Evolutionary conservation across 1,140 invertebrate species (phyloP), one percentile per base, ranked within the genome.

Genomic region (Psilanteris sp.): DNA sequence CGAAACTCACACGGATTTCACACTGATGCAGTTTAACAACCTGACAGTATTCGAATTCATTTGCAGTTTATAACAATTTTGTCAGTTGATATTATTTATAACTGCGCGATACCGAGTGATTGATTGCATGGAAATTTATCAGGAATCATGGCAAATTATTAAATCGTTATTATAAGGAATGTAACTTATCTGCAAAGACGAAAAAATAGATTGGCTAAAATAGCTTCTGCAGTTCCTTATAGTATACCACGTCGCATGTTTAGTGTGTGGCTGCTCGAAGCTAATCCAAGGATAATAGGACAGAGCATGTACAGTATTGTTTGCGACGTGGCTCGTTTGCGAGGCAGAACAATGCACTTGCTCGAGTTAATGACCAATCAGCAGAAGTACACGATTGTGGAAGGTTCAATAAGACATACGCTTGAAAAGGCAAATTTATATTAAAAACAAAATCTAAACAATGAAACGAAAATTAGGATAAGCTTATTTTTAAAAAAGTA

Each of bases 351-450:
- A 85, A 85, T 83, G 36, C 62, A 71, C 54, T 66, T 50, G 70
- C 54, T 77, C 50, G 41, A 79, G 77, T 83, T 81, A 85, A 83
- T 80, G 80, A 83, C 71, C 78, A 80, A 83, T 82, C 78, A 78
- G 27, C 48, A 61, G 67, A 77, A 72, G 44, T 64, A 70, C 41
- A 57, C 46, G 50, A 59, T 57, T 64, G 67, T 46, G 29, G 13
- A 31, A 59, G 59, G 43, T 64, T 79, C 55, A 66, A 81, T 77
- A 44, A 78, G 31, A 75, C 61, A 36, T 44, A 14, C 37, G 68
- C 39, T 22, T 41, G 50, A 77, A 55, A 70, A 76, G 75, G 14
- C 20, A 7, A 39, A 43, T 27, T 55, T 57, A 14, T 57, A 39
- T 24, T 31, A 22, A 68, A 59, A 1, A 24, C 36, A 11, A 14